A percentile compares a stretch with the other conserved stretches of the same genome.
These are phyloP conservation scores for Sphyrna mokarran DNA, from an alignment of 2,113 vertebrate species.

Conservation along the genomic window DNA sequence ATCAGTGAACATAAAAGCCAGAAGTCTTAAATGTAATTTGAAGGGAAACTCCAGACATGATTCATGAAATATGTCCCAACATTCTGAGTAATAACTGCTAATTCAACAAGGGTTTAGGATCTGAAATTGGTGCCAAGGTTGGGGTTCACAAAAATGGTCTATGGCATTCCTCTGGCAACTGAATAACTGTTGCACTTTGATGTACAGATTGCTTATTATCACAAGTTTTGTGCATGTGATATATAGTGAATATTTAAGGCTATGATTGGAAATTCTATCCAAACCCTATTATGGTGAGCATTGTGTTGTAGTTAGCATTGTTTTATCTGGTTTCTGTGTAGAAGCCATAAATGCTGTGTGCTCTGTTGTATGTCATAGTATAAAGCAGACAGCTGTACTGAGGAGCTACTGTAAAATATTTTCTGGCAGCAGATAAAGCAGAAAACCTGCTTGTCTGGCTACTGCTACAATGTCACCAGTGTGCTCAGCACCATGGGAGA, in stretches of 20 bases:
- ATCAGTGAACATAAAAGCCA: neutral
- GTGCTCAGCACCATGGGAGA: slow-evolving; percentile 21
- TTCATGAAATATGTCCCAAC: neutral
- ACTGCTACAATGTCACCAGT: slow-evolving; percentile 29
- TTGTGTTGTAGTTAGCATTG: neutral
- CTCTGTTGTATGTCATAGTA: slow-evolving; percentile 22
- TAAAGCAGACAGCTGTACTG: slow-evolving; percentile 7
- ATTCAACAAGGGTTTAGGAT: neutral
- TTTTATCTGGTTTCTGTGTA: slow-evolving; percentile 4
- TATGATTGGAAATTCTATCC: neutral
- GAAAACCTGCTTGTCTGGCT: slow-evolving; percentile 28
- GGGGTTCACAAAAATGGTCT: neutral
- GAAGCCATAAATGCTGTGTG: slow-evolving; percentile 26
- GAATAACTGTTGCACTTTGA: slow-evolving; percentile 1
- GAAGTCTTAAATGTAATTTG: neutral
- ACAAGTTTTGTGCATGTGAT: neutral
- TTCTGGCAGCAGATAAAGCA: slow-evolving; percentile 27
- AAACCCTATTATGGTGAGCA: neutral
- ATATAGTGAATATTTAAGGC: neutral
- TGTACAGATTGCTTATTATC: neutral
- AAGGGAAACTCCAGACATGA: no score
- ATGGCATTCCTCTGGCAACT: neutral
- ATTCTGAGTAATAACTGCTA: neutral
- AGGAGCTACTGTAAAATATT: slow-evolving; percentile 30
- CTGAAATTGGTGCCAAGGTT: neutral